Evolutionary conservation across 1,140 invertebrate species (phyloP), one percentile per base, ranked within the genome.

Genomic region (Papilio polytes): DNA sequence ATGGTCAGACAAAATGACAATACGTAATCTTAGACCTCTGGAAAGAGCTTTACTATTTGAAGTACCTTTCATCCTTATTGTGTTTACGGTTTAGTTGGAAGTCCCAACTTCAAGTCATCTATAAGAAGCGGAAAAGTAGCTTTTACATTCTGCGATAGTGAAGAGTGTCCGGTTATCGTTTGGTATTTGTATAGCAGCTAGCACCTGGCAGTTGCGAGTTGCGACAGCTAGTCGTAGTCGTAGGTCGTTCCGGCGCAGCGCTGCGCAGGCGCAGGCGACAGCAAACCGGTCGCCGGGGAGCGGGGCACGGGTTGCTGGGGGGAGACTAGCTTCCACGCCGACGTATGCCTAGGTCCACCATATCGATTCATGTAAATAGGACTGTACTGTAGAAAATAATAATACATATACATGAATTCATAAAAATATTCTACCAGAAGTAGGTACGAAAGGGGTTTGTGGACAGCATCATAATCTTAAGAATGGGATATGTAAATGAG

Each of bases 151-250:
- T n/a, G 18, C 44, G 51, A 76, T 78, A 41, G 18, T 59, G 41
- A 78, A 7, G 77, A 74, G 53, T 82, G 81, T 83, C 80, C 53
- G 78, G 80, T 87, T 87, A 83, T 87, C 74, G 84, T 56, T 83
- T 85, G 85, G 85, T 85, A 89, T 90, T 87, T 88, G 84, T 87
- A 85, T 86, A 87, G 88, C 87, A 86, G 88, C 87, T 85, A 89
- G 88, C 91, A 92, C 91, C 91, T 92, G 92, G 56, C 56, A 89
- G 88, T 88, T 81, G 87, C 46, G 12, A 48, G 46, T 91, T 93
- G 88, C 89, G 85, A 89, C 87, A 91, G 85, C 82, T 48, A 48
- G 36, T 8, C 13, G n/a, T 66, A 66, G 63, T 31, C 63, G 63
- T 81, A 80, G 82, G 83, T 87, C 80, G 86, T 84, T 79, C 79